Conservation (phyloP, 2,797 vertebrate species). For the Gambusia yucatana region DNA sequence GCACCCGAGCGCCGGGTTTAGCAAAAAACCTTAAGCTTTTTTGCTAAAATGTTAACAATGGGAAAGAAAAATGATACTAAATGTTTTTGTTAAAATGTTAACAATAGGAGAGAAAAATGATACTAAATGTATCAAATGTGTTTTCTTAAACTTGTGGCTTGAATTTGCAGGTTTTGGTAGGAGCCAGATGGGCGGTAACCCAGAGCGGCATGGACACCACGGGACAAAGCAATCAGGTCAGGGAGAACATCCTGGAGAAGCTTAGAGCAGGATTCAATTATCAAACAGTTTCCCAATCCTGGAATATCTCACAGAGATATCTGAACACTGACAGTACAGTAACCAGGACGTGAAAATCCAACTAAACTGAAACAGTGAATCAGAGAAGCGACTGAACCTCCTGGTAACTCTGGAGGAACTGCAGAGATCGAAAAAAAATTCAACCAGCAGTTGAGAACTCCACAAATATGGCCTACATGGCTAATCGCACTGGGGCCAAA, state of each 20-base stretch:
- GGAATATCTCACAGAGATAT: background rate
- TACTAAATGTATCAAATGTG: background rate
- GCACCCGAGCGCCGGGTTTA: too few relatives aligned
- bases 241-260: background rate
- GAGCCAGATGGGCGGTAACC: background rate
- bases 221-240: background rate
- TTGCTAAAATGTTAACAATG: background rate
- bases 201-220: background rate
- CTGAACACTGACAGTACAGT: background rate
- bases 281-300: too few relatives aligned
- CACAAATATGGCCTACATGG: background rate
- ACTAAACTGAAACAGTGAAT: background rate
- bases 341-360: background rate
- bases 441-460: background rate
- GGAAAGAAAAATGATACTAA: background rate
- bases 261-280: background rate
- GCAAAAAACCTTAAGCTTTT: too few relatives aligned
- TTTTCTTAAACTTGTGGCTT: background rate
- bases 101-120: background rate
- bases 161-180: background rate
- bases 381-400: background rate
- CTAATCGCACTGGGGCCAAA: background rate
- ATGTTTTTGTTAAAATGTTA: background rate
- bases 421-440: background rate
- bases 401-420: background rate